Conservation (phyloP, 2,797 vertebrate species). For the Cercopithecus neglectus region DNA sequence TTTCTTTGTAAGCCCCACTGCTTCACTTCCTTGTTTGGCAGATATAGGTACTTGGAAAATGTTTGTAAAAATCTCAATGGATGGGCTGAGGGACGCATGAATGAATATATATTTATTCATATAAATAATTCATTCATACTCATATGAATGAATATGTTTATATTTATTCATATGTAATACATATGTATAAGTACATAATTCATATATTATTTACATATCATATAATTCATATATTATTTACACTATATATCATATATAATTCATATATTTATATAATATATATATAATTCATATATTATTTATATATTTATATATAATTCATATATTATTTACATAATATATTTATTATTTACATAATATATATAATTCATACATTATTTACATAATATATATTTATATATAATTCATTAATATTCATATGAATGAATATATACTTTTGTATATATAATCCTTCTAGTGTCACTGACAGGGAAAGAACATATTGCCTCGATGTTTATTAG, state of each 20-base stretch:
- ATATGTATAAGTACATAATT: background rate
- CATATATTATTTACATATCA: no score
- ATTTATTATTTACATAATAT: no score
- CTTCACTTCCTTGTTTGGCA: background rate
- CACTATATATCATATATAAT: no score
- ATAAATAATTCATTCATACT: background rate
- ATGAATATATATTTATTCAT: background rate
- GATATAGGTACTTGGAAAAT: background rate
- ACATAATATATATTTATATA: background rate
- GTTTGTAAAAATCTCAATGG: background rate
- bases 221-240: no score
- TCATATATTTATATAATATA: no score
- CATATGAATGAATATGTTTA: no score
- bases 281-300: no score
- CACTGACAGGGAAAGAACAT: background rate
- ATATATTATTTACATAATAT: no score
- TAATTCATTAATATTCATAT: no score
- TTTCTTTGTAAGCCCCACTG: background rate
- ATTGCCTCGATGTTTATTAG: background rate
- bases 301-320: no score
- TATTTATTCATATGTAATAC: no score
- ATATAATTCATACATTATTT: no score
- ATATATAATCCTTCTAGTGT: background rate
- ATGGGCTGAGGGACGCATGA: background rate
- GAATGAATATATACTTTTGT: background rate